Percentiles rank a stretch among this genome's conserved stretches.
Conservation (phyloP, 2,888 invertebrate species). For the Hylaea fasciaria region DNA sequence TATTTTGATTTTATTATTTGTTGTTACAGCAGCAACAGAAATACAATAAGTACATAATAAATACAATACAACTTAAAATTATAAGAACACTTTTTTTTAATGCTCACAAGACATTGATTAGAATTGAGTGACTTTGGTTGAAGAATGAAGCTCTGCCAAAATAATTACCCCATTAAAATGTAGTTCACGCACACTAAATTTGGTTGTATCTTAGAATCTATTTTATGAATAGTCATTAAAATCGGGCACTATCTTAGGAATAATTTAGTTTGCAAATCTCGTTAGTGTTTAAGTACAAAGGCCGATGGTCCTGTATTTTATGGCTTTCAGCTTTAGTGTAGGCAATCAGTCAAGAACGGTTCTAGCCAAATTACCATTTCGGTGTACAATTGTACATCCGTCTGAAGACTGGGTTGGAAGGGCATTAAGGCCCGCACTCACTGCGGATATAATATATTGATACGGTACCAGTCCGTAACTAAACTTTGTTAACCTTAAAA, state of each 20-base stretch:
- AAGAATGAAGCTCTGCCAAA: no score
- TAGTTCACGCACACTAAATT: neutral
- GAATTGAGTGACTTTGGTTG: no score
- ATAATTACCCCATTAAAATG: no score
- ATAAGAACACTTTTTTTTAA: no score
- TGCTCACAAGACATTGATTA: no score
- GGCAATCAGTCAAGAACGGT: conserved; percentile 18
- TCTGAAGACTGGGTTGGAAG: neutral
- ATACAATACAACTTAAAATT: no score
- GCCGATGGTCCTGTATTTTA: conserved; percentile 4
- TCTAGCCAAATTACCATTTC: conserved; percentile 12
- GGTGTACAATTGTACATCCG: neutral
- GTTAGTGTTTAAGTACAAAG: conserved; percentile 8
- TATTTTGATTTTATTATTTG: no score
- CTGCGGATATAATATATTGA: no score
- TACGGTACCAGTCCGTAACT: no score
- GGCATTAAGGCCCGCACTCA: neutral
- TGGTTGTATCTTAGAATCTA: neutral
- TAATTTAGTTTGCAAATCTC: conserved; percentile 9
- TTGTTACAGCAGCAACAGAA: no score
- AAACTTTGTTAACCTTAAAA: no score
- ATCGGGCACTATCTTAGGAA: neutral
- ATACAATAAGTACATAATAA: no score
- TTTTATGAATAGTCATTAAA: conserved; percentile 3
- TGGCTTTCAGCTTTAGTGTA: conserved; percentile 1